These are phyloP conservation scores for Hyles lineata DNA, from an alignment of 2,888 invertebrate genomes.

Conservation along the genomic window DNA sequence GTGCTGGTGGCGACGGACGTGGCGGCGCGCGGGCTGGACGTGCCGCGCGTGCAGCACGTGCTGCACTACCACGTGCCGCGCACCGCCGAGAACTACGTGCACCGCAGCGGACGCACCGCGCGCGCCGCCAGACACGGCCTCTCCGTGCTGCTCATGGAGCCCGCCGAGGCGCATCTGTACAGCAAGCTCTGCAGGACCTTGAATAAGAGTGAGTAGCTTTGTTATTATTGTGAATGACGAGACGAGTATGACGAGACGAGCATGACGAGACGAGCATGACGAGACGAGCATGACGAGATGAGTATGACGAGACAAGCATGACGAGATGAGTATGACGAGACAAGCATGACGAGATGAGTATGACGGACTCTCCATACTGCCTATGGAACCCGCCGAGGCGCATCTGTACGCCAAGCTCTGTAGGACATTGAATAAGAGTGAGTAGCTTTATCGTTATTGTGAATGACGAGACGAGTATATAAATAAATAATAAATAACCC, in stretches of 20 bases:
- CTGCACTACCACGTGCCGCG: conserved; percentile 98
- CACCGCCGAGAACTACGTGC: conserved; percentile 98
- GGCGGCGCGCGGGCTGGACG: conserved; percentile 98
- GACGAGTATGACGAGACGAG: no score
- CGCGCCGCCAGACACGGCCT: conserved; percentile 95
- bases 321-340: no score
- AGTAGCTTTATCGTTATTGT: no score
- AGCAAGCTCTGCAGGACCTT: conserved; percentile 92
- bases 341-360: no score
- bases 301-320: no score
- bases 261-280: no score
- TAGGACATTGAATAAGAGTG: conserved; percentile 93
- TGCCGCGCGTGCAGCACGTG: conserved; percentile 96
- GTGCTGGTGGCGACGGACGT: conserved; percentile 97
- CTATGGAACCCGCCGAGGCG: conserved; percentile 95
- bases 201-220: conserved; percentile 92
- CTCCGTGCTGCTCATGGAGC: conserved; percentile 96
- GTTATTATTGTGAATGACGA: no score
- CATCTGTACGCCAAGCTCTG: conserved; percentile 92
- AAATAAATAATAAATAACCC: no score
- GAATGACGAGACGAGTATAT: no score
- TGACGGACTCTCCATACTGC: conserved; percentile 95
- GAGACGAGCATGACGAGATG: no score
- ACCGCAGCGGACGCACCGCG: conserved; percentile 98
- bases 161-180: conserved; percentile 92